These are phyloP conservation scores for Temnothorax nylanderi DNA, from an alignment of 1,140 invertebrate genomes.

Conservation along the genomic window DNA sequence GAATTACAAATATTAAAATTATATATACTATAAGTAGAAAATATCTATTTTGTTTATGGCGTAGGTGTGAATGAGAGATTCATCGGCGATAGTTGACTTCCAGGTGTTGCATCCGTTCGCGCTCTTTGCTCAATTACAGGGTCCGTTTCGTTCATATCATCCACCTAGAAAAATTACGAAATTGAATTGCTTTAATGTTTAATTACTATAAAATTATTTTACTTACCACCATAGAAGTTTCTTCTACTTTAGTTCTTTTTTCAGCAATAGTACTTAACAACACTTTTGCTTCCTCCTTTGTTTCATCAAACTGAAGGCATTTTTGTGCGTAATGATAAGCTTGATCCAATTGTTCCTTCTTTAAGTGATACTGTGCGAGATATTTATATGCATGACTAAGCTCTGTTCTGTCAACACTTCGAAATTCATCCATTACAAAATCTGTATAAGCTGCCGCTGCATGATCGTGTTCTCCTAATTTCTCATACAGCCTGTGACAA, in stretches of 20 bases:
- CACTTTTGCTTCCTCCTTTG: slow-evolving; percentile 96
- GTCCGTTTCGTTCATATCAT: slow-evolving; percentile 84
- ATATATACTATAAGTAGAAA: neutral
- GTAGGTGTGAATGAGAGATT: slow-evolving; percentile 83
- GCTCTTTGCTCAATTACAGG: slow-evolving; percentile 78
- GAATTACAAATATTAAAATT: slow-evolving; percentile 11
- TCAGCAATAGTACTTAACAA: slow-evolving; percentile 93
- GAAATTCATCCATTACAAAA: slow-evolving; percentile 92
- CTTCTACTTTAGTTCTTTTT: slow-evolving; percentile 87
- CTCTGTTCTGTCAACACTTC: slow-evolving; percentile 91
- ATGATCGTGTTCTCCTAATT: slow-evolving; percentile 93
- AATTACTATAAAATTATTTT: neutral
- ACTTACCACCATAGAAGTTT: slow-evolving; percentile 85
- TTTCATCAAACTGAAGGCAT: slow-evolving; percentile 95
- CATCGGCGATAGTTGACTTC: slow-evolving; percentile 83
- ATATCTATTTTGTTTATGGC: slow-evolving; percentile 61
- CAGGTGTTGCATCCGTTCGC: slow-evolving; percentile 71
- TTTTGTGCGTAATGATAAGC: slow-evolving; percentile 97
- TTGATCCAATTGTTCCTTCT: slow-evolving; percentile 92
- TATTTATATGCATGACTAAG: slow-evolving; percentile 95
- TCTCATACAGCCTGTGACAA: slow-evolving; percentile 92
- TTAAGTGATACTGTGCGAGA: slow-evolving; percentile 95
- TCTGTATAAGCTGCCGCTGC: slow-evolving; percentile 96
- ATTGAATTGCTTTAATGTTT: neutral
- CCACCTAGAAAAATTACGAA: slow-evolving; percentile 75